phyloP scores from a whole-genome alignment of 2,888 invertebrate genomes.

The Archips crataeganus region DNA sequence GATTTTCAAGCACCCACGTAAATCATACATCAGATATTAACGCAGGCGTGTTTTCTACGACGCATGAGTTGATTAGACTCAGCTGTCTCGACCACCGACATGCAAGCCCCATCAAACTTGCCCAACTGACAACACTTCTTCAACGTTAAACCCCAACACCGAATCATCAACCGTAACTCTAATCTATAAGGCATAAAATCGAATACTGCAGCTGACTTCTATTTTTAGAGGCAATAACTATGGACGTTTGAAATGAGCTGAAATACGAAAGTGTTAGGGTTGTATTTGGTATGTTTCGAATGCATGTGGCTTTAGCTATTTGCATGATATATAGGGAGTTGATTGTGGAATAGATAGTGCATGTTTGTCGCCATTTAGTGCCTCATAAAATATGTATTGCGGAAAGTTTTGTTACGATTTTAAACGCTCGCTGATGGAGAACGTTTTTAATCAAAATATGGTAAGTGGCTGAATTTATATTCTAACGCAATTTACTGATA shows the following conservation, averaged over 20 bases:
- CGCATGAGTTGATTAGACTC: constrained; percentile 48
- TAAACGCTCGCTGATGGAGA: constrained; percentile 16
- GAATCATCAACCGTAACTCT: neutral
- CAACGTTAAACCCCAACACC: constrained; percentile 34
- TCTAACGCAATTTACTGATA: neutral
- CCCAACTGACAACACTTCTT: constrained; percentile 51
- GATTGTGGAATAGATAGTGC: constrained; percentile 36
- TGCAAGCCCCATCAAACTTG: constrained; percentile 59
- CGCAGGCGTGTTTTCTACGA: constrained; percentile 34
- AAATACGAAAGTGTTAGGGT: constrained; percentile 7
- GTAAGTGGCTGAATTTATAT: neutral
- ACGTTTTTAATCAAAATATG: constrained; percentile 9
- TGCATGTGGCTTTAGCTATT: constrained; percentile 27
- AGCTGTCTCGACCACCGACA: constrained; percentile 55
- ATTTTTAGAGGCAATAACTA: constrained; percentile 29
- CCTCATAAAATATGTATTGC: constrained; percentile 39
- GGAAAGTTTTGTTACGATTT: constrained; percentile 38
- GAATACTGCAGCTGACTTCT: neutral
- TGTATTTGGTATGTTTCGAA: neutral
- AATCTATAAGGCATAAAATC: constrained; percentile 8
- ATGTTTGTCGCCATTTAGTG: constrained; percentile 40
- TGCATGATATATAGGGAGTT: constrained; percentile 24
- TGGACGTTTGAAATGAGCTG: neutral
- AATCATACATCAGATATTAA: neutral
- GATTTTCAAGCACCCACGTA: neutral